phyloP scores from a whole-genome alignment of 2,797 vertebrate genomes.

The Staurois parvus region DNA sequence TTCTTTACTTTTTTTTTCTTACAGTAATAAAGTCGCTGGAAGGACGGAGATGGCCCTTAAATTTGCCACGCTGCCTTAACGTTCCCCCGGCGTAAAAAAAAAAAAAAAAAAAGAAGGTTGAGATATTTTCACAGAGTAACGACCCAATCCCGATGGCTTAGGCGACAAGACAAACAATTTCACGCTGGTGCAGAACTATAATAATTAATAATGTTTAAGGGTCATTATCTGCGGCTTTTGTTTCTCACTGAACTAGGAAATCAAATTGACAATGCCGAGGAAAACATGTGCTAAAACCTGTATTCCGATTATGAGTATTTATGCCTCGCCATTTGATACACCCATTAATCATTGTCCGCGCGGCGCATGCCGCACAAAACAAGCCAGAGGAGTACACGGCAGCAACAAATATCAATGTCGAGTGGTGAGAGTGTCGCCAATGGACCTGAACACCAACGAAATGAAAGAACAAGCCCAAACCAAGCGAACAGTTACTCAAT shows the following conservation, averaged over 20 bases:
- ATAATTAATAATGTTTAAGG: constrained; percentile 40
- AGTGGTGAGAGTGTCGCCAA: not conserved
- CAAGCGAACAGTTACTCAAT: no score
- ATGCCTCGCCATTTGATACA: constrained; percentile 29
- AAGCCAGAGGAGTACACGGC: not conserved
- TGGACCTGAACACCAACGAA: not conserved
- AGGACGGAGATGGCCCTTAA: not conserved
- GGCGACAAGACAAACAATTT: constrained; percentile 21
- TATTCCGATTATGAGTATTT: constrained; percentile 33
- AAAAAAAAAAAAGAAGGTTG: not conserved
- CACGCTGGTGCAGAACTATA: constrained; percentile 12
- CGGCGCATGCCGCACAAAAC: not conserved
- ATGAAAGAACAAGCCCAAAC: not conserved
- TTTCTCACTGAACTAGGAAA: constrained; percentile 30
- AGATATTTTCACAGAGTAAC: not conserved
- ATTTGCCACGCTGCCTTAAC: not conserved
- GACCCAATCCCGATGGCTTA: not conserved
- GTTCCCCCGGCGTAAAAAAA: not conserved
- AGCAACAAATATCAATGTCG: constrained; percentile 8
- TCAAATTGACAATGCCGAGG: constrained; percentile 15
- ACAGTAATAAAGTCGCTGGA: no score
- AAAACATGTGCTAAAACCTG: constrained; percentile 22
- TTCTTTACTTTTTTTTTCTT: no score
- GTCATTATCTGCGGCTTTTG: constrained; percentile 25
- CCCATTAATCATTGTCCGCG: constrained; percentile 23